A percentile compares a stretch with the other conserved stretches of the same genome.
Evolutionary conservation across 2,888 invertebrate genomes (phyloP).

Genomic region (Creontiades dilutus): DNA sequence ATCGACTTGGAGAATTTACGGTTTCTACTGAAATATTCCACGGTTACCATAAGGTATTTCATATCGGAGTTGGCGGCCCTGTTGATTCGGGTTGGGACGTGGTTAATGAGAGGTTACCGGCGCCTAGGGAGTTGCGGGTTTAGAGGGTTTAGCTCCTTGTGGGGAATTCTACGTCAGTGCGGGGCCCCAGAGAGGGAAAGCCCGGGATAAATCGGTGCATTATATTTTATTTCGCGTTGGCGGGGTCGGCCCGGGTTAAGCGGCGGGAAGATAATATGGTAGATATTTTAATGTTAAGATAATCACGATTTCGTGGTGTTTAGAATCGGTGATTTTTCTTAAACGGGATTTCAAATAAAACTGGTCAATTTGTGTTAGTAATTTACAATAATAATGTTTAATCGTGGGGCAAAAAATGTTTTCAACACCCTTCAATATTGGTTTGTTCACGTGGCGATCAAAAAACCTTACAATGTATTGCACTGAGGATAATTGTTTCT

Average conservation of each 20-base stretch:
- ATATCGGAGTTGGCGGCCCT: conserved; percentile 12
- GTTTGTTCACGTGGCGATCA: too few species aligned
- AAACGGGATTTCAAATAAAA: too few species aligned
- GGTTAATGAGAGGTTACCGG: conserved; percentile 45
- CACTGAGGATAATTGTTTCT: too few species aligned
- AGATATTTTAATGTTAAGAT: neutral
- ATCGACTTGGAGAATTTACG: conserved; percentile 25
- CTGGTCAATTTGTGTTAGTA: too few species aligned
- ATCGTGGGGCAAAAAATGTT: too few species aligned
- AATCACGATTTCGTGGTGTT: neutral
- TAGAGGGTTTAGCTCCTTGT: neutral
- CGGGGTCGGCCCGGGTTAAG: neutral
- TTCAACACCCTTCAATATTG: too few species aligned
- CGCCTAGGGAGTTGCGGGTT: conserved; percentile 23
- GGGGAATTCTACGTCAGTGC: conserved; percentile 18
- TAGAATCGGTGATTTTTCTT: too few species aligned
- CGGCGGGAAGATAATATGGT: neutral
- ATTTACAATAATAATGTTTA: too few species aligned
- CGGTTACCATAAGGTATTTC: conserved; percentile 1
- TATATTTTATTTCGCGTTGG: neutral
- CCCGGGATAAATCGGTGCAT: neutral
- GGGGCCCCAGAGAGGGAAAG: neutral
- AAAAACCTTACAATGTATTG: too few species aligned
- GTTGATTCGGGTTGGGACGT: conserved; percentile 6
- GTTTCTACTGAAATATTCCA: neutral